Evolutionary conservation across 2,113 vertebrate genomes (phyloP).

Genomic region (Spilogale gracilis): DNA sequence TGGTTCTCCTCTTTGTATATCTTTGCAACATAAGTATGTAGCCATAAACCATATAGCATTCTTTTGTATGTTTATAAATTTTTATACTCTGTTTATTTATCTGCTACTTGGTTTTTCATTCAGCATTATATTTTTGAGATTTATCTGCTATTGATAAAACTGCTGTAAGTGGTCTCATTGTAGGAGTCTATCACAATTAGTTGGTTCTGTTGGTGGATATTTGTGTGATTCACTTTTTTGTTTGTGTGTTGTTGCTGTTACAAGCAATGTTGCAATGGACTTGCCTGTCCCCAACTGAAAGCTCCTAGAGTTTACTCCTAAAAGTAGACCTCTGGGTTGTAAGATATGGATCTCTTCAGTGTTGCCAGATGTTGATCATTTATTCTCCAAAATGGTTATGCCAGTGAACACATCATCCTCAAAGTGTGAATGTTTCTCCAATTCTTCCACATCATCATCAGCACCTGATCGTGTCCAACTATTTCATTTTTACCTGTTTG

Average conservation of each 20-base stretch:
- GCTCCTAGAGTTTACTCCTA: neutral
- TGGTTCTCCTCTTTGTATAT: neutral
- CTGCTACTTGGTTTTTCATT: neutral
- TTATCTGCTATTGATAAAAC: neutral
- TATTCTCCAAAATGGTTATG: neutral
- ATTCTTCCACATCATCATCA: neutral
- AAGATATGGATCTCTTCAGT: neutral
- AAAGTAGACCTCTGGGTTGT: neutral
- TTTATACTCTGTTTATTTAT: neutral
- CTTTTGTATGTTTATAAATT: neutral
- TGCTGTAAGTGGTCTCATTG: neutral
- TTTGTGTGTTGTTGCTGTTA: neutral
- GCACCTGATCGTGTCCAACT: neutral
- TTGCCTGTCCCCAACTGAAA: neutral
- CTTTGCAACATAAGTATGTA: neutral
- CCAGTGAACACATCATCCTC: neutral
- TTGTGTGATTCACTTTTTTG: neutral
- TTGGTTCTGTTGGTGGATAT: neutral
- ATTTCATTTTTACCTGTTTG: slow-evolving; percentile 3
- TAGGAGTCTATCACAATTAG: neutral
- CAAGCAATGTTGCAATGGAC: neutral
- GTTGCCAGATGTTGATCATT: neutral
- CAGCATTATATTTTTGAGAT: neutral
- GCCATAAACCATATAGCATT: neutral
- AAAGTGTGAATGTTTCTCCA: neutral